Percentiles rank a stretch among this genome's conserved stretches.
These are phyloP conservation scores for Ctenosaura bakeri DNA, from an alignment of 2,797 vertebrate genomes.

Conservation along the genomic window DNA sequence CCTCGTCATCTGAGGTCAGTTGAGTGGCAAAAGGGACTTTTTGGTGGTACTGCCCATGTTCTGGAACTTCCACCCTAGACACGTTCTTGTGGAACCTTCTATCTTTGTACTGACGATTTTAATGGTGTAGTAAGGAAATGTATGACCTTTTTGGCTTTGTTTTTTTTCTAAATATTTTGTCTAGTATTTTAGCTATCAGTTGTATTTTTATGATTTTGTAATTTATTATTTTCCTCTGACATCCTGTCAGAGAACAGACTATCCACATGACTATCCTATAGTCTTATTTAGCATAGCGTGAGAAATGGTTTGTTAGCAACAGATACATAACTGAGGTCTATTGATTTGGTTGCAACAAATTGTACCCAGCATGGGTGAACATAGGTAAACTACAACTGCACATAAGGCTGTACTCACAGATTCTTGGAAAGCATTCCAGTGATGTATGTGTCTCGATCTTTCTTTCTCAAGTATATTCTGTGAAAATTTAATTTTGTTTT, in stretches of 20 bases:
- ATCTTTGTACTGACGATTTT: neutral
- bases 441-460: too few relatives aligned
- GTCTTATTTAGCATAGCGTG: neutral
- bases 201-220: neutral
- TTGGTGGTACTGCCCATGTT: neutral
- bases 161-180: neutral
- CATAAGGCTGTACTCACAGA: neutral
- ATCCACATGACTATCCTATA: too few relatives aligned
- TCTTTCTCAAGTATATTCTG: neutral
- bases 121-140: neutral
- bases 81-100: neutral
- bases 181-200: neutral
- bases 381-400: neutral
- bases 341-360: neutral
- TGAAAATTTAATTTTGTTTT: neutral
- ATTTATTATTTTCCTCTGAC: too few relatives aligned
- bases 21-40: neutral
- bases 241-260: too few relatives aligned
- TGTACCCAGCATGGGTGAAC: neutral
- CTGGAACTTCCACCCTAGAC: neutral
- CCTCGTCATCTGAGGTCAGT: neutral
- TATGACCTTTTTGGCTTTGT: neutral
- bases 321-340: neutral
- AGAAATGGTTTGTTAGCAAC: neutral
- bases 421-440: neutral